These are phyloP conservation scores for Trididemnum miniatum DNA, from an alignment of 23 tunicate genomes.

Conservation along the genomic window DNA sequence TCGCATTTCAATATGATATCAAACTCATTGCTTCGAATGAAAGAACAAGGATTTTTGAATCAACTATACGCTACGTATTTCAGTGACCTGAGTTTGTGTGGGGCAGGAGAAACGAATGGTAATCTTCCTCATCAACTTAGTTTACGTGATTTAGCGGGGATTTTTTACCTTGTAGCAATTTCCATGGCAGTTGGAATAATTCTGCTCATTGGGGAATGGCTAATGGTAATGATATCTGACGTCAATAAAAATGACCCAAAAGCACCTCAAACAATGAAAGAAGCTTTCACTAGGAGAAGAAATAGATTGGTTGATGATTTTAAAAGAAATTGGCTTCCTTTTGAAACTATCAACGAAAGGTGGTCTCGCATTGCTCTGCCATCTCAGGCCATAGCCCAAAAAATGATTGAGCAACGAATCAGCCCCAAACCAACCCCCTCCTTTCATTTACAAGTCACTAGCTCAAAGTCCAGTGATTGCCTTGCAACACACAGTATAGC, in stretches of 20 bases:
- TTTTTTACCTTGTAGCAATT: conserved; percentile 63
- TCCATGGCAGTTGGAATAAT: conserved; percentile 66
- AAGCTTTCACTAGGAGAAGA: conserved; percentile 48
- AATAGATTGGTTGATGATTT: conserved; percentile 51
- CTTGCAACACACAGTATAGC: no score
- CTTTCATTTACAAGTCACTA: no score
- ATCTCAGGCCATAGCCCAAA: conserved; percentile 28
- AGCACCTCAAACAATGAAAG: conserved; percentile 71
- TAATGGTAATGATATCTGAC: conserved; percentile 45
- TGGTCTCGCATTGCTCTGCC: conserved; percentile 44
- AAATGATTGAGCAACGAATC: conserved; percentile 10
- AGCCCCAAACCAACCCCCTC: not conserved
- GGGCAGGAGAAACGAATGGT: not conserved
- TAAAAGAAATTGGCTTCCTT: conserved; percentile 62
- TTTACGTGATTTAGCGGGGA: conserved; percentile 78
- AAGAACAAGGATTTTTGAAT: conserved; percentile 47
- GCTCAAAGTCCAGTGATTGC: no score
- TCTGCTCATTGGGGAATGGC: conserved; percentile 68
- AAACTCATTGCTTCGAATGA: conserved; percentile 17
- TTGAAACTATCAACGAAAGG: conserved; percentile 14
- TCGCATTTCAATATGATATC: conserved; percentile 41
- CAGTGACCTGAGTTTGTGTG: conserved; percentile 27
- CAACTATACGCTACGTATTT: conserved; percentile 52
- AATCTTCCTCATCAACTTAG: conserved; percentile 24
- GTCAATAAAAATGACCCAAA: conserved; percentile 43